These are phyloP conservation scores for Omphaloscelis lunosa DNA, from an alignment of 2,888 invertebrate genomes.

Conservation along the genomic window DNA sequence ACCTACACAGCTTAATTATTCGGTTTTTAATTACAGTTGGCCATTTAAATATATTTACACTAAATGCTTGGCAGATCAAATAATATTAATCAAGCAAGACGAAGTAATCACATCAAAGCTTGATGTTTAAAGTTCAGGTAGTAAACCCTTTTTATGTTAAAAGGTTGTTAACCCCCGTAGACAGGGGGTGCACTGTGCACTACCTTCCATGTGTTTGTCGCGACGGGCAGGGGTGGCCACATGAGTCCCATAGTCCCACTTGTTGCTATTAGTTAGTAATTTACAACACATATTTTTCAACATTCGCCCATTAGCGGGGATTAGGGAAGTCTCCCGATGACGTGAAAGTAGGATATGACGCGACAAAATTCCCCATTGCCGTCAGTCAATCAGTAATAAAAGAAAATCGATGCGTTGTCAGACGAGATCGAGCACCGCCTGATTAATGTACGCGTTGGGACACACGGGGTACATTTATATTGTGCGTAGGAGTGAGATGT, in stretches of 20 bases:
- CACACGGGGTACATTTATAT: slow-evolving; percentile 60
- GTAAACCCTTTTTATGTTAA: slow-evolving; percentile 70
- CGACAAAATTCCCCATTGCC: slow-evolving; percentile 71
- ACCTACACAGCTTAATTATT: slow-evolving; percentile 29
- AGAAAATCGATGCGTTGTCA: slow-evolving; percentile 63
- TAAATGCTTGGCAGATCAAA: slow-evolving; percentile 36
- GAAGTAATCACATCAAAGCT: slow-evolving; percentile 46
- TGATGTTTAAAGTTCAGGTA: slow-evolving; percentile 69
- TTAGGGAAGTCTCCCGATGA: slow-evolving; percentile 84
- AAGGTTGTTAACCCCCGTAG: slow-evolving; percentile 82
- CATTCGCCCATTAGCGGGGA: slow-evolving; percentile 84
- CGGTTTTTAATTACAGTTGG: slow-evolving; percentile 50
- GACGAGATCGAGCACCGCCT: slow-evolving; percentile 54
- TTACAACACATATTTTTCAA: slow-evolving; percentile 84
- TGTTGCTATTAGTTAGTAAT: slow-evolving; percentile 83
- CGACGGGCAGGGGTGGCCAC: slow-evolving; percentile 61
- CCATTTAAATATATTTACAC: slow-evolving; percentile 42
- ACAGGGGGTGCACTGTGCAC: slow-evolving; percentile 66
- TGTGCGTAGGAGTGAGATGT: slow-evolving; percentile 61
- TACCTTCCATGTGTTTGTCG: slow-evolving; percentile 74
- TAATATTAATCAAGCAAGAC: slow-evolving; percentile 45
- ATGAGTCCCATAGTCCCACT: slow-evolving; percentile 78
- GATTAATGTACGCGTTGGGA: slow-evolving; percentile 62
- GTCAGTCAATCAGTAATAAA: slow-evolving; percentile 59
- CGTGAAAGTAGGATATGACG: slow-evolving; percentile 84